Conservation (phyloP, 2,888 invertebrate species). For the Standfussiana lucernea region DNA sequence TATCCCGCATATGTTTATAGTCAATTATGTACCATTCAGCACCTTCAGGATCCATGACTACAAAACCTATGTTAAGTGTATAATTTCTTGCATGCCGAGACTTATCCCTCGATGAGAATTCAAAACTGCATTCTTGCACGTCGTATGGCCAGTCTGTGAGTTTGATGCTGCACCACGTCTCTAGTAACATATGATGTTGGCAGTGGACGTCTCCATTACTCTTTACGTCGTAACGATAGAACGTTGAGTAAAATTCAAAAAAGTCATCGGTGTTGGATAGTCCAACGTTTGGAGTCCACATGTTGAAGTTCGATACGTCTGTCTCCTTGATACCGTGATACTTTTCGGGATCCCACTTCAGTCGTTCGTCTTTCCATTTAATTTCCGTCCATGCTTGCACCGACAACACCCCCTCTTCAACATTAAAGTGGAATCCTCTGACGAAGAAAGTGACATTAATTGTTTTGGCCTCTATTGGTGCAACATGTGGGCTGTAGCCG, state of each 20-base stretch:
- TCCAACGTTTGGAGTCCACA: conserved; percentile 70
- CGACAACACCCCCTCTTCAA: conserved; percentile 65
- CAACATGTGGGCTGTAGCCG: neutral
- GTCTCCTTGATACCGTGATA: conserved; percentile 63
- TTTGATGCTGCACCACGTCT: conserved; percentile 64
- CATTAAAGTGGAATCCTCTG: conserved; percentile 68
- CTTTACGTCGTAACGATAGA: conserved; percentile 53
- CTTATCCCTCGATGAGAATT: conserved; percentile 41
- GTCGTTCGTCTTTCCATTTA: conserved; percentile 68
- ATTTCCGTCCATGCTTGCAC: conserved; percentile 56
- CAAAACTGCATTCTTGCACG: conserved; percentile 69
- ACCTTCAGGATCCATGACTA: neutral
- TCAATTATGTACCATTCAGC: conserved; percentile 74
- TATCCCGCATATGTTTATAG: conserved; percentile 51
- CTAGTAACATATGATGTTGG: conserved; percentile 21
- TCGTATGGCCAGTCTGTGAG: conserved; percentile 76
- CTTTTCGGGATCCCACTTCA: conserved; percentile 71
- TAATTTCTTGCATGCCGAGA: neutral
- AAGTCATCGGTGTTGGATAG: conserved; percentile 57
- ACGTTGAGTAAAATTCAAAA: neutral
- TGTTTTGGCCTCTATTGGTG: conserved; percentile 32
- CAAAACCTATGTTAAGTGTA: neutral
- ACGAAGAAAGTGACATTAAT: conserved; percentile 64
- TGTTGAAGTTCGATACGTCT: neutral
- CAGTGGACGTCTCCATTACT: conserved; percentile 64